Percentiles rank a stretch among this genome's conserved stretches.
These are phyloP conservation scores for Sinella curviseta DNA, from an alignment of 1,140 invertebrate species.

Conservation along the genomic window DNA sequence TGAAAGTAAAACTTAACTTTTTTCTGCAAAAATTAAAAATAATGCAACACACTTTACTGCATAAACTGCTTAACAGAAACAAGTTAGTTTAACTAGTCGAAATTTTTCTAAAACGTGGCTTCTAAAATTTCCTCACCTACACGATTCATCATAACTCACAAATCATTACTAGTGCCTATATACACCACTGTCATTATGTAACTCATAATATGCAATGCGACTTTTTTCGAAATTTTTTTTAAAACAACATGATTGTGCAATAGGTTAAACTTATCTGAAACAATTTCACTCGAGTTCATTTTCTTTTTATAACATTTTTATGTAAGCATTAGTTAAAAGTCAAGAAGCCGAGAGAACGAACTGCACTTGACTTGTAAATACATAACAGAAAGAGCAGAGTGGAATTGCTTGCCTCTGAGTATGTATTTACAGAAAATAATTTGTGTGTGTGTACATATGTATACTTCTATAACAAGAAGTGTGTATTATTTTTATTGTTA, in stretches of 20 bases:
- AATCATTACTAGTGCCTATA: too few species aligned
- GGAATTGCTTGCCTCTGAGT: too few species aligned
- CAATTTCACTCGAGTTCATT: slow-evolving; percentile 39
- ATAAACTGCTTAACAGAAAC: neutral
- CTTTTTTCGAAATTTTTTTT: too few species aligned
- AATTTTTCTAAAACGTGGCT: too few species aligned
- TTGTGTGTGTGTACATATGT: neutral
- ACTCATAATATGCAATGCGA: too few species aligned
- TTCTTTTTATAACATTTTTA: slow-evolving; percentile 40
- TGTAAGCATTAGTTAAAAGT: neutral
- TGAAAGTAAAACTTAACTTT: neutral
- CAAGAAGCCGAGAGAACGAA: too few species aligned
- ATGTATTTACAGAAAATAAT: too few species aligned
- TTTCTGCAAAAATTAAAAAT: neutral
- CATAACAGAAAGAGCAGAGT: too few species aligned
- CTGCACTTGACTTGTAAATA: too few species aligned
- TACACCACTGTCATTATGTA: too few species aligned
- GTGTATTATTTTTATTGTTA: neutral
- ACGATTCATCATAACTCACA: neutral
- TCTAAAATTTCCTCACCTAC: too few species aligned
- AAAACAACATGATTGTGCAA: neutral
- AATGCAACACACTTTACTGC: neutral
- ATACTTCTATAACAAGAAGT: neutral
- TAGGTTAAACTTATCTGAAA: slow-evolving; percentile 23
- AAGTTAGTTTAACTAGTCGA: too few species aligned